These are phyloP conservation scores for Scolopax bukidnonensis DNA, from an alignment of 2,797 vertebrate species.

Conservation along the genomic window DNA sequence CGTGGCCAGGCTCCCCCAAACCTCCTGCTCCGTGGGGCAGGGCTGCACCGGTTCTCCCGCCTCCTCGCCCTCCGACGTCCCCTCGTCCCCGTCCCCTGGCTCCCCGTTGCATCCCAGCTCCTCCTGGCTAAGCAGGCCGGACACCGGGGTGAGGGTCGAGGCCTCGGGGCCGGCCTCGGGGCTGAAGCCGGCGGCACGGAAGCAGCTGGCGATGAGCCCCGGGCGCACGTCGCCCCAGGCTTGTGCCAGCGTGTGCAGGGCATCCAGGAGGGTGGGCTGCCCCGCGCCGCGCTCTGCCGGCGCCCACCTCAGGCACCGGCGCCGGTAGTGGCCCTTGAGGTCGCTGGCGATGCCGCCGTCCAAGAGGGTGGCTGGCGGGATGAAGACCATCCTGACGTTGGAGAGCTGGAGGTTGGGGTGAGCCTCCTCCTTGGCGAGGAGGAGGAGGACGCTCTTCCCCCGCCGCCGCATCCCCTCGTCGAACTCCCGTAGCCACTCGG, in stretches of 20 bases:
- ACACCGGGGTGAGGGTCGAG: fast-evolving
- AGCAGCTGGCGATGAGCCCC: neutral
- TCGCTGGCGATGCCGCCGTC: neutral
- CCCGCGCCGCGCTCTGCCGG: neutral
- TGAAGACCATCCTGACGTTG: constrained; percentile 8
- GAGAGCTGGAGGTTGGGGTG: constrained; percentile 20
- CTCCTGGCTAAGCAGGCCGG: neutral
- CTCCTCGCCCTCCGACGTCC: fast-evolving
- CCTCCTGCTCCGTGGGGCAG: constrained; percentile 47
- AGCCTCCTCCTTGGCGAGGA: neutral
- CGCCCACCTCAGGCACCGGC: constrained; percentile 21
- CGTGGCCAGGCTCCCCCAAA: constrained; percentile 47
- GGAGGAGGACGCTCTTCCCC: neutral
- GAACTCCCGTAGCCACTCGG: constrained; percentile 42
- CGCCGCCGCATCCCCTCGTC: neutral
- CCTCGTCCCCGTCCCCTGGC: fast-evolving
- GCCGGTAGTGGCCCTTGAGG: constrained; percentile 43
- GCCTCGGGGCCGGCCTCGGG: fast-evolving
- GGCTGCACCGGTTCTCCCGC: neutral
- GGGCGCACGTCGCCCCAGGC: constrained; percentile 22
- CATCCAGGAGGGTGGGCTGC: constrained; percentile 27
- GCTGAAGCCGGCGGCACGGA: neutral
- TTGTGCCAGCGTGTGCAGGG: constrained; percentile 17
- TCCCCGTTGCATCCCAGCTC: neutral
- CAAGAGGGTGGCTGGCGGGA: neutral